Base-by-base conservation (phyloP, 2,888 invertebrate species). In the Vannuccia rotundouncinata region DNA sequence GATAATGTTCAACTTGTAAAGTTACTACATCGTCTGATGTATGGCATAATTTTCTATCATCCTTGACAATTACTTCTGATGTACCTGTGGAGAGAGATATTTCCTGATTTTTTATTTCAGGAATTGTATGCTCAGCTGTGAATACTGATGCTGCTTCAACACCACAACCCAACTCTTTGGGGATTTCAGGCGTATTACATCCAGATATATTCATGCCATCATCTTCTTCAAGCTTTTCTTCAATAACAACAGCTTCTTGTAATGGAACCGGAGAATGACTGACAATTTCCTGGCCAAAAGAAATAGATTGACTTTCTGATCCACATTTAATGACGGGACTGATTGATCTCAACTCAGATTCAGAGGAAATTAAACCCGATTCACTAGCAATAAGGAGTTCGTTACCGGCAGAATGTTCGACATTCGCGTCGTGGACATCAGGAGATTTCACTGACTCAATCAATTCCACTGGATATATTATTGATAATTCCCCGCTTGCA, bases 181-280 rank as follows among this genome's bases (percentile, higher is more conserved):
- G n/a, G n/a, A n/a, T n/a, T n/a, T n/a, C n/a, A n/a, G n/a, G n/a
- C n/a, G 5, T 66, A 13, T 66, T 22, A 2, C 66, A 22, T 22
- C 10, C 25, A 13, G 22, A 13, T 66, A 66, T 22, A 66, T 5
- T 66, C 22, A 22, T 22, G 25, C 66, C 66, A 66, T 66, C 66
- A 27, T 66, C 66, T 66, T 66, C 66, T 66, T 66, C 66, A 66
- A 66, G 5, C 25, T 13, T 13, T 66, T 66, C 66, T 66, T 66
- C 66, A n/a, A 66, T 66, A 22, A 66, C 66, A 13, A 66, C 66
- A 5, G 66, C 66, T 66, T 66, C 66, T 5, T 66, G 66, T 13
- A 66, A 22, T 13, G 66, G 22, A 22, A 66, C 22, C 25, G 66
- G 22, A 13, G 66, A 13, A 5, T 66, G 66, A 66, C 66, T 66